Evolutionary conservation across 2,797 vertebrate species (phyloP).

Genomic region (Chaetophractus vellerosus): DNA sequence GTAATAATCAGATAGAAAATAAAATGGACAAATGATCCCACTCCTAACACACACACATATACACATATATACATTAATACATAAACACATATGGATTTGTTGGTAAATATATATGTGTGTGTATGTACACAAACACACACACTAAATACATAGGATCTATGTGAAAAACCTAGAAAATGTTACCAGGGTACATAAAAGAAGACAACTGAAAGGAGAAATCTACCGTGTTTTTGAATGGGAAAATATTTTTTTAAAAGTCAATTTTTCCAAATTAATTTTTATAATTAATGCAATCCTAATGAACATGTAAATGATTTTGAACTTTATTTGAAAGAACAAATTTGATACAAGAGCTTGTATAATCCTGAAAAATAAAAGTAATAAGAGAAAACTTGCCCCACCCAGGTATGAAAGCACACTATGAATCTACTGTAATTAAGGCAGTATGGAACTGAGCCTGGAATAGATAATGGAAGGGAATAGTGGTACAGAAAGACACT

Average conservation of each 20-base stretch:
- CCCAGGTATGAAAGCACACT: neutral
- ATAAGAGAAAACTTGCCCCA: neutral
- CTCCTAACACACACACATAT: neutral
- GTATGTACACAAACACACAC: neutral
- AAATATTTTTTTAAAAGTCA: slow-evolving; percentile 31
- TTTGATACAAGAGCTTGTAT: slow-evolving; percentile 11
- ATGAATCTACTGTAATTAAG: neutral
- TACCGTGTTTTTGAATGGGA: neutral
- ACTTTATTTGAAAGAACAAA: slow-evolving; percentile 58
- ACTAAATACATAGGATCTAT: neutral
- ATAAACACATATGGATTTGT: neutral
- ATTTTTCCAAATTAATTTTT: slow-evolving; percentile 12
- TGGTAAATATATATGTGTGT: slow-evolving; percentile 28
- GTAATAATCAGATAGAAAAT: slow-evolving; percentile 48
- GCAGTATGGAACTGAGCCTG: neutral
- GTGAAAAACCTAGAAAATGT: slow-evolving; percentile 19
- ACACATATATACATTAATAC: neutral
- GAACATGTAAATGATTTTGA: slow-evolving; percentile 52
- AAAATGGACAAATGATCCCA: slow-evolving; percentile 10
- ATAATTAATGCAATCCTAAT: neutral
- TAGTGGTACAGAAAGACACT: neutral
- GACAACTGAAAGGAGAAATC: slow-evolving; percentile 8
- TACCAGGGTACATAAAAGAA: slow-evolving; percentile 14
- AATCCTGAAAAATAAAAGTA: slow-evolving; percentile 49
- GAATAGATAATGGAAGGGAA: neutral